A percentile compares a stretch with the other conserved stretches of the same genome.
Evolutionary conservation across 2,888 invertebrate genomes (phyloP).

Genomic region (Mythimna impura): DNA sequence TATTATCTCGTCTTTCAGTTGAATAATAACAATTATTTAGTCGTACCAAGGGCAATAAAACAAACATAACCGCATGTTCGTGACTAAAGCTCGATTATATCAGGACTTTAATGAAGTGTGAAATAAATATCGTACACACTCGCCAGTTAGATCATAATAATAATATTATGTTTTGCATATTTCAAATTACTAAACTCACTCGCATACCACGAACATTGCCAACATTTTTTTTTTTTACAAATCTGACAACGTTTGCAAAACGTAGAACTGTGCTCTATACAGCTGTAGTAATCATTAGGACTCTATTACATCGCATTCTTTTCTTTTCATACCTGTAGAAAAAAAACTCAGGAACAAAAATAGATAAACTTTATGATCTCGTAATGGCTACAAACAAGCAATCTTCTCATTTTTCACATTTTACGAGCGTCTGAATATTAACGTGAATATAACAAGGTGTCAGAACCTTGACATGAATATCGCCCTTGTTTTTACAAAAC

Average conservation of each 20-base stretch:
- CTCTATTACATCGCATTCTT: conserved; percentile 54
- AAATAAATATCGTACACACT: conserved; percentile 31
- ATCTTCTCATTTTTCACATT: conserved; percentile 52
- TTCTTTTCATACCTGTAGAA: conserved; percentile 61
- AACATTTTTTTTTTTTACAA: conserved; percentile 49
- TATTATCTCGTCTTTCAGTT: conserved; percentile 4
- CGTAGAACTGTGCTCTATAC: conserved; percentile 15
- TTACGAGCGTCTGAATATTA: conserved; percentile 60
- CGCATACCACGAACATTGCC: conserved; percentile 46
- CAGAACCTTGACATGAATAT: conserved; percentile 84
- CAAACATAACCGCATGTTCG: conserved; percentile 24
- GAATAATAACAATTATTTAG: not conserved
- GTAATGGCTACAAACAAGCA: conserved; percentile 56
- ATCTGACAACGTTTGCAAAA: conserved; percentile 7
- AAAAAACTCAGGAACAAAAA: conserved; percentile 57
- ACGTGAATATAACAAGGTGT: conserved; percentile 75
- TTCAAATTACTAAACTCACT: conserved; percentile 49
- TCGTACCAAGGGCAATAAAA: conserved; percentile 21
- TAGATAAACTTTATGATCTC: conserved; percentile 62
- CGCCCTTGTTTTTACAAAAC: conserved; percentile 75
- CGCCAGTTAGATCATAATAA: conserved; percentile 40
- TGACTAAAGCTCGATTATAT: conserved; percentile 28
- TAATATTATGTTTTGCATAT: conserved; percentile 45
- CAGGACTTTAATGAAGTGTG: conserved; percentile 38
- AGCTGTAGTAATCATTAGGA: conserved; percentile 34